Conservation (phyloP, 2,797 vertebrate genomes). For the Schizopygopsis malacanthus region DNA sequence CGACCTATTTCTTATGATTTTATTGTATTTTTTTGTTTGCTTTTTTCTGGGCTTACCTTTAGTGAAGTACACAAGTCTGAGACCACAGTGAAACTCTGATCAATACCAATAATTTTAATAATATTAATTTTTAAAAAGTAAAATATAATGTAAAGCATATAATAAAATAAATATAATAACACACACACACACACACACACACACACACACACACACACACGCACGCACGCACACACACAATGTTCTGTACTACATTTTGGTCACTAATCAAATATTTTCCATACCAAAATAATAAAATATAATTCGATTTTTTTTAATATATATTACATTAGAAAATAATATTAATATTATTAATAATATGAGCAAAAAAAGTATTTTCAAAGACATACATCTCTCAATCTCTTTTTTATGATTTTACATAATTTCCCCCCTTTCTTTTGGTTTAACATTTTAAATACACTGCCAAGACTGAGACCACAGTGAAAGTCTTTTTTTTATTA, state of each 20-base stretch:
- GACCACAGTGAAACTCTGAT: neutral
- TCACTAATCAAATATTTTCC: neutral
- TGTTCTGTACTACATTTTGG: neutral
- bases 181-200: too few species aligned
- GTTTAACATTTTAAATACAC: too few species aligned
- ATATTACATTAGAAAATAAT: too few species aligned
- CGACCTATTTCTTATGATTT: neutral
- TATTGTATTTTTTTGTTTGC: neutral
- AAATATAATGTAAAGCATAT: neutral
- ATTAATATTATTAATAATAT: neutral
- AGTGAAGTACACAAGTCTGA: neutral
- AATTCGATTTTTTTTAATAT: neutral
- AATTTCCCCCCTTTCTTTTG: too few species aligned
- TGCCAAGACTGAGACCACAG: too few species aligned
- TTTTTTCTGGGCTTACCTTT: neutral
- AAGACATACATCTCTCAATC: neutral
- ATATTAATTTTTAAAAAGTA: neutral
- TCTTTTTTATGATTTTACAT: neutral
- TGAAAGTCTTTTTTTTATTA: too few species aligned
- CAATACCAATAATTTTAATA: neutral
- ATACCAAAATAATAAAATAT: neutral
- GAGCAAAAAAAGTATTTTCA: neutral
- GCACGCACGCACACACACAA: too few species aligned
- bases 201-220: too few species aligned
- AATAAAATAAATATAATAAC: neutral